Evolutionary conservation across 2,113 vertebrate species (phyloP).

Genomic region (Cheirogaleus medius): DNA sequence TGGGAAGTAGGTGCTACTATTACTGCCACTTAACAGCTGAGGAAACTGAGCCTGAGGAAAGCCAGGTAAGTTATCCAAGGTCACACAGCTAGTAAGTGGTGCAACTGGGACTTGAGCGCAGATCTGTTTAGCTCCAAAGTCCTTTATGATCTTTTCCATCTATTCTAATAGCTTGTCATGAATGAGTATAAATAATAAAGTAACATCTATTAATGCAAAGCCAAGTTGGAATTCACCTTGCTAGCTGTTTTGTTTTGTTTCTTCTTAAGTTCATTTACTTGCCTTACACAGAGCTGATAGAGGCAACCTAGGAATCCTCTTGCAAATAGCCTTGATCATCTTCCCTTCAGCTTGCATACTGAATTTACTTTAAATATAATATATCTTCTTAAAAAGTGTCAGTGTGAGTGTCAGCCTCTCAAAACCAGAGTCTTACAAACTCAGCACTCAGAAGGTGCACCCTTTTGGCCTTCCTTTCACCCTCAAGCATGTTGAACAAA

Average conservation of each 20-base stretch:
- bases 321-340: background rate
- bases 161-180: background rate
- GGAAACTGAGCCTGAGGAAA: background rate
- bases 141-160: background rate
- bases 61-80: background rate
- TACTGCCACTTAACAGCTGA: background rate
- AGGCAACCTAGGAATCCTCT: slow-evolving; percentile 1
- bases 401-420: background rate
- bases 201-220: slow-evolving; percentile 50
- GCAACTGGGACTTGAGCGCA: background rate
- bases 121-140: background rate
- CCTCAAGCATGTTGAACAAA: background rate
- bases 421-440: background rate
- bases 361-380: background rate
- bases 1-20: background rate
- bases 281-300: background rate
- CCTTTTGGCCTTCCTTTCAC: background rate
- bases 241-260: slow-evolving; percentile 41
- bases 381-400: background rate
- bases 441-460: background rate
- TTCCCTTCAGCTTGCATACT: background rate
- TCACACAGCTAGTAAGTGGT: too few relatives aligned
- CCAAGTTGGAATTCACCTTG: slow-evolving; percentile 52
- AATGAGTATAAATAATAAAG: background rate
- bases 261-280: background rate